Percentiles rank a stretch among this genome's conserved stretches.
Conservation (phyloP, 1,140 invertebrate species). For the Cydia strobilella region DNA sequence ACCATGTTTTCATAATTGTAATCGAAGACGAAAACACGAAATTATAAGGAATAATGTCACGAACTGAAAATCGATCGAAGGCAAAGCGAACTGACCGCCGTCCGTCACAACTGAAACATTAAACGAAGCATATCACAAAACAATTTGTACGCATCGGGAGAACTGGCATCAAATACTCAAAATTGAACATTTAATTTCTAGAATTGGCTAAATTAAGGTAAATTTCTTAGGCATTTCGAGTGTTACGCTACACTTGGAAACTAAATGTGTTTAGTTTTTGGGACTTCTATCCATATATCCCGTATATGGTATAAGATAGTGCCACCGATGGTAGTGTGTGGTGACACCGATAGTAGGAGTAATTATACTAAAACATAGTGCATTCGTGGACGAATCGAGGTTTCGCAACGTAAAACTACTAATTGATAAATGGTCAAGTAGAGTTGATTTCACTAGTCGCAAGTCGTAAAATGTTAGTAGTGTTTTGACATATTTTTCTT, state of each 20-base stretch:
- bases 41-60: not conserved
- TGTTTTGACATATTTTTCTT: conserved; percentile 82
- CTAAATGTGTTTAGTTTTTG: conserved; percentile 33
- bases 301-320: conserved; percentile 64
- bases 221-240: conserved; percentile 57
- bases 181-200: conserved; percentile 61
- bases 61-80: not conserved
- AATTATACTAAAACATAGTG: conserved; percentile 74
- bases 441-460: conserved; percentile 81
- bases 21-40: not conserved
- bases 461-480: conserved; percentile 79
- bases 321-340: conserved; percentile 39
- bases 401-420: conserved; percentile 66
- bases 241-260: conserved; percentile 45
- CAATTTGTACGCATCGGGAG: conserved; percentile 44
- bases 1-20: no score
- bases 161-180: conserved; percentile 53
- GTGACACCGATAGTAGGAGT: conserved; percentile 50
- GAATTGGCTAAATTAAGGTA: conserved; percentile 68
- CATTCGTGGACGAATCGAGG: conserved; percentile 70
- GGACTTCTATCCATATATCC: conserved; percentile 63
- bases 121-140: conserved; percentile 39
- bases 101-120: conserved; percentile 1
- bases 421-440: conserved; percentile 78
- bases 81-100: not conserved